phyloP scores from a whole-genome alignment of 2,888 invertebrate genomes.

The Cantharis nigra region DNA sequence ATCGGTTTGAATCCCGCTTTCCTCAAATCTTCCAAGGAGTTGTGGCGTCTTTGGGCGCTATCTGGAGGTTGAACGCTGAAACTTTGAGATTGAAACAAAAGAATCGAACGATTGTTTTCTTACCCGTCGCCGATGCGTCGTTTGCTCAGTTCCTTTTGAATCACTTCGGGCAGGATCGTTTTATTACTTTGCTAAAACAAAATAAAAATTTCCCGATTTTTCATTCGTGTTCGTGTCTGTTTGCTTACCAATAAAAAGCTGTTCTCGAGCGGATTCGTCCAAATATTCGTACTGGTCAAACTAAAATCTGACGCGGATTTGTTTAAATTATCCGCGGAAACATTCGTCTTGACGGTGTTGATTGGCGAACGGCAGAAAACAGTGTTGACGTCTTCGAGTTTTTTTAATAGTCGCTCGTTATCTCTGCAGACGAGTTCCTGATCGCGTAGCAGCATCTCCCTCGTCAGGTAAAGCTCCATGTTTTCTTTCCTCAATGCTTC shows the following conservation, averaged over 20 bases:
- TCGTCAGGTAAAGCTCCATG: slow-evolving; percentile 77
- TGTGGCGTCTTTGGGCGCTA: slow-evolving; percentile 42
- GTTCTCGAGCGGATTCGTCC: slow-evolving; percentile 69
- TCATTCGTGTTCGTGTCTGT: no score
- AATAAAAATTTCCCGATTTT: background rate
- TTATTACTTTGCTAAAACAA: slow-evolving; percentile 19
- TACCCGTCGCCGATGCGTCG: slow-evolving; percentile 65
- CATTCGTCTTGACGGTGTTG: slow-evolving; percentile 75
- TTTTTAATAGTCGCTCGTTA: slow-evolving; percentile 85
- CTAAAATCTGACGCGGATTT: slow-evolving; percentile 46
- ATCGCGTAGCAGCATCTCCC: slow-evolving; percentile 82
- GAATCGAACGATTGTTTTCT: slow-evolving; percentile 13
- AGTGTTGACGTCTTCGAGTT: slow-evolving; percentile 85
- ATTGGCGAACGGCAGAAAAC: slow-evolving; percentile 83
- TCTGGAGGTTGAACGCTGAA: slow-evolving; percentile 4
- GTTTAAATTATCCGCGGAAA: slow-evolving; percentile 61
- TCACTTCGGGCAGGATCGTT: slow-evolving; percentile 63
- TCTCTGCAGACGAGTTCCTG: slow-evolving; percentile 89
- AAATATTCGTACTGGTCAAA: slow-evolving; percentile 61
- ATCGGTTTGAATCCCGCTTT: slow-evolving; percentile 35
- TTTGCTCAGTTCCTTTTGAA: slow-evolving; percentile 68
- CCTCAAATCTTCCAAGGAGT: slow-evolving; percentile 43
- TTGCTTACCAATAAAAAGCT: slow-evolving; percentile 51
- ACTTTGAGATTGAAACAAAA: background rate
- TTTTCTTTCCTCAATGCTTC: slow-evolving; percentile 81